phyloP scores from a whole-genome alignment of 2,113 vertebrate species.

The Notothenia coriiceps region DNA sequence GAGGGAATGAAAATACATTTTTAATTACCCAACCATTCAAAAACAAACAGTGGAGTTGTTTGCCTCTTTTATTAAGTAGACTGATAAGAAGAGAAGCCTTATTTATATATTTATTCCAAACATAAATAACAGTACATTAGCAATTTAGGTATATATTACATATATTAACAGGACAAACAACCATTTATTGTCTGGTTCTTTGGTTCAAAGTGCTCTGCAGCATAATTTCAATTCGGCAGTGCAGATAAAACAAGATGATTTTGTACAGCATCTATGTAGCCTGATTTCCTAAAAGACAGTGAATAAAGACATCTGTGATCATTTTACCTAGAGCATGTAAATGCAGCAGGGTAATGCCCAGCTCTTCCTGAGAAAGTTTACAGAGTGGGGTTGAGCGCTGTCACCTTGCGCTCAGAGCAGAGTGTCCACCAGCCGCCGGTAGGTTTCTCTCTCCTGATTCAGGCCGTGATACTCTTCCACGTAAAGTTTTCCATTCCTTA shows the following conservation, averaged over 20 bases:
- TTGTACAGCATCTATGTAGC: neutral
- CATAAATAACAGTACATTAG: constrained; percentile 33
- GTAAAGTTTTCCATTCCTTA: constrained; percentile 84
- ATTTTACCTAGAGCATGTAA: neutral
- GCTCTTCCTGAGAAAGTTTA: constrained; percentile 18
- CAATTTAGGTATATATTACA: constrained; percentile 32
- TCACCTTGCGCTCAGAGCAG: constrained; percentile 71
- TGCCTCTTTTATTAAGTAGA: constrained; percentile 27
- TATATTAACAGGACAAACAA: constrained; percentile 16
- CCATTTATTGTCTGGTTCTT: constrained; percentile 19
- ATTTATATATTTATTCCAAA: constrained; percentile 8
- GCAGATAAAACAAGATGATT: constrained; percentile 25
- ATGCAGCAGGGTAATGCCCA: neutral
- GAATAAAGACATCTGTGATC: constrained; percentile 16
- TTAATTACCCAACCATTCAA: constrained; percentile 6
- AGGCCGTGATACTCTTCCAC: constrained; percentile 85
- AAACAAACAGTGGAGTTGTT: constrained; percentile 1
- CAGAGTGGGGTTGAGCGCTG: neutral
- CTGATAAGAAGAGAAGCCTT: neutral
- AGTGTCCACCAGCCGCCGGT: constrained; percentile 84
- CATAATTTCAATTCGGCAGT: constrained; percentile 31
- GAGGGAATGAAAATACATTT: neutral
- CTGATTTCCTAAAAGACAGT: neutral
- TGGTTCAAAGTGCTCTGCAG: constrained; percentile 52
- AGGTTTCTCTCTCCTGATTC: constrained; percentile 86